Evolutionary conservation across 2,797 vertebrate species (phyloP).

Genomic region (Fistularia tabacaria): DNA sequence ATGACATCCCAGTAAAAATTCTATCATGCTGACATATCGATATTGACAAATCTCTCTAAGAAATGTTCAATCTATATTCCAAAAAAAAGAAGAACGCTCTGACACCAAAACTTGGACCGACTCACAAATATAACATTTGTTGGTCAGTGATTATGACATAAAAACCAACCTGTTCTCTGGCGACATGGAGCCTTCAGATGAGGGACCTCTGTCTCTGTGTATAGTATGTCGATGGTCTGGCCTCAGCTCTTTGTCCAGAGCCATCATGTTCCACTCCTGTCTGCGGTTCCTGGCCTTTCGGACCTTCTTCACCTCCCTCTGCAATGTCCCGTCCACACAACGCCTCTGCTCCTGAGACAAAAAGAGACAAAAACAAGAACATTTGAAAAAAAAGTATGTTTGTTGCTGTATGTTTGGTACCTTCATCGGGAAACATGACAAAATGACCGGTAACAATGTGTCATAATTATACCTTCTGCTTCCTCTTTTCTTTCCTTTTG

Average conservation of each 20-base stretch:
- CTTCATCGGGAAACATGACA: not conserved
- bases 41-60: too few species aligned
- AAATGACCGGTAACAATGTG: too few species aligned
- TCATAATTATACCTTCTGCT: slow-evolving; percentile 84
- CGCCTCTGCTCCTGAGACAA: slow-evolving; percentile 88
- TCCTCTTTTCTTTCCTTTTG: slow-evolving; percentile 96
- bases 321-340: slow-evolving; percentile 90
- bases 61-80: too few species aligned
- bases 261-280: slow-evolving; percentile 99
- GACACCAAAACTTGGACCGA: too few species aligned
- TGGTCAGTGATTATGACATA: not conserved
- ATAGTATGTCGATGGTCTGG: slow-evolving; percentile 92
- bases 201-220: slow-evolving; percentile 89
- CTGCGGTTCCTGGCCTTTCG: slow-evolving; percentile 98
- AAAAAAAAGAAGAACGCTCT: too few species aligned
- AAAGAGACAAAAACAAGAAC: slow-evolving; percentile 1
- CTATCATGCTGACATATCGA: too few species aligned
- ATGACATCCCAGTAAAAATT: too few species aligned
- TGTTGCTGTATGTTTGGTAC: not conserved
- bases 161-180: slow-evolving; percentile 90
- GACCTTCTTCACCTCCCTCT: slow-evolving; percentile 99
- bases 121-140: too few species aligned
- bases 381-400: too few species aligned
- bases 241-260: slow-evolving; percentile 98
- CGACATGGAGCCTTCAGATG: slow-evolving; percentile 94